Base-by-base conservation (phyloP, 2,797 vertebrate species). In the Rhinatrema bivittatum region DNA sequence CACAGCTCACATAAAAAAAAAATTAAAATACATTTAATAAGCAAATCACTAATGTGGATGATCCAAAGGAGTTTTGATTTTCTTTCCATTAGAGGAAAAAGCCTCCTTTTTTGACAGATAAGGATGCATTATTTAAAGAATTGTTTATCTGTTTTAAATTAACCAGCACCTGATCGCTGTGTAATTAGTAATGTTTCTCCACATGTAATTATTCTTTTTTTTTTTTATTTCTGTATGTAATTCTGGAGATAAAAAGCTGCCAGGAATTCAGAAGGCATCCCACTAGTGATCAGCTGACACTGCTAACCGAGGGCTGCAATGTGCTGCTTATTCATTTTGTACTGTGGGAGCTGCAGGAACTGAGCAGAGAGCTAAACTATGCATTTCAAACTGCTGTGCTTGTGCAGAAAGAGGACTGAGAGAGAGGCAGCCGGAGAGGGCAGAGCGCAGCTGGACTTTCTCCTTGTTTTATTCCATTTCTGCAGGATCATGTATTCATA, bases 401-500 rank as follows among this genome's bases (percentile, higher is more conserved):
- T 74, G 78, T 78, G 81, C 78, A 82, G 76, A 74, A 78, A 78
- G 77, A 76, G 80, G 84, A 81, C 65, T 76, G 76, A 82, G 70
- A 73, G 67, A 74, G 64, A 78, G 74, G 80, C 79, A 72, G 76
- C 76, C 62, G 74, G 74, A 67, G 70, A 78, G 53, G 75, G 71
- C 65, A 76, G 76, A 81, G 76, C 81, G 68, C 78, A 79, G 72
- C 78, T 62, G 78, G 81, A 83, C 80, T 79, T 86, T 82, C 82
- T 85, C 78, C 80, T 82, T 77, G 66, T 87, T 83, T 86, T 82
- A 78, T 83, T 84, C 82, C 82, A 68, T 79, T 85, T 73, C 71
- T 79, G 64, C 84, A 96, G 93, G 95, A 94, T 82, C 92, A 91
- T 79, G 91, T 83, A 79, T 93, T 88, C 78, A 93, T 91, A 87